Evolutionary conservation across 2,797 vertebrate species (phyloP), one percentile per base, ranked within the genome.

Genomic region (Pelobates cultripes): DNA sequence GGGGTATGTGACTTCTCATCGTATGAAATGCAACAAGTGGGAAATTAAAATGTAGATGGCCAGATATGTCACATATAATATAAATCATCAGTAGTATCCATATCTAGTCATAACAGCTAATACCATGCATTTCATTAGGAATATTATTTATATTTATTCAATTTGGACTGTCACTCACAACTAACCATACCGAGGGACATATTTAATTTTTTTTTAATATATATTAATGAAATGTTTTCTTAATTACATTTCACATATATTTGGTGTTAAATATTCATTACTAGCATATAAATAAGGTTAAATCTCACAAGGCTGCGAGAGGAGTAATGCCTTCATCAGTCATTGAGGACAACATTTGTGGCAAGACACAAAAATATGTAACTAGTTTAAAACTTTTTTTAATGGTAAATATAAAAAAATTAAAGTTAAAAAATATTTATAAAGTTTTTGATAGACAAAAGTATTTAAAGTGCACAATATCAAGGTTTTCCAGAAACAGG

Each of bases 91-190:
- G 55, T 2, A 57, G 4, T 4, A 2, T 57, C 13, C 9, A 2
- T 14, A 15, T 57, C 55, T 57, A 15, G 55, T 15, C 55, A 15
- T 12, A 57, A 57, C 55, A 57, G 3, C 55, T 15, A 57, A 57
- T 57, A 57, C 8, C 14, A 15, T 69, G 28, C 43, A 41, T 69
- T 15, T n/a, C 28, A 12, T 15, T 69, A 41, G n/a, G 2, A 51
- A 44, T 68, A 67, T 76, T 44, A 79, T 63, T 68, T 7, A n/a
- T 64, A 72, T 7, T 7, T 73, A 79, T 53, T 74, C 64, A 45
- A 12, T 70, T n/a, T 70, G 3, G 3, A 44, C 72, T 40, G 41
- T 28, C 7, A 2, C 73, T 85, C 55, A 57, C 55, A 57, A 15
- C 55, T 12, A 57, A 14, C 10, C 55, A 15, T 57, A 9, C 14